A percentile compares a stretch with the other conserved stretches of the same genome.
Conservation (phyloP, 2,888 invertebrate genomes). For the Andrena fulva region DNA sequence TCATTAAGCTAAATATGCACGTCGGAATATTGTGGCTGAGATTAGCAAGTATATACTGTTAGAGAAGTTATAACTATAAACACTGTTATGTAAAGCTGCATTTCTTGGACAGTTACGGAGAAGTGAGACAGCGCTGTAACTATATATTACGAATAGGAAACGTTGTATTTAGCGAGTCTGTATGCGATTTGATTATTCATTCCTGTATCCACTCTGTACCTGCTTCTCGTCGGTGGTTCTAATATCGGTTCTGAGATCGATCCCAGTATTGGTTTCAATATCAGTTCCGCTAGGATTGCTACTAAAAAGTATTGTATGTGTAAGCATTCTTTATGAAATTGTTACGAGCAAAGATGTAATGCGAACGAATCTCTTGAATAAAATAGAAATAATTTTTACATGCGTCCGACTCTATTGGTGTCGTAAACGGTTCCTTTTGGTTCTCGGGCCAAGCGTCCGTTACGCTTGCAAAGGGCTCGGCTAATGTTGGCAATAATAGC, state of each 20-base stretch:
- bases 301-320: not conserved
- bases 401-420: not conserved
- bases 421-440: not conserved
- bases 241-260: not conserved
- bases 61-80: not conserved
- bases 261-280: not conserved
- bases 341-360: not conserved
- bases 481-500: too few species aligned
- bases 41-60: not conserved
- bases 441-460: not conserved
- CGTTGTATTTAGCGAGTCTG: not conserved
- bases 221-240: not conserved
- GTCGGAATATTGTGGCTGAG: constrained; percentile 13
- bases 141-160: not conserved
- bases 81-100: not conserved
- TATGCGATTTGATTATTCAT: not conserved
- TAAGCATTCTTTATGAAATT: not conserved
- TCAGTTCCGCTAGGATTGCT: not conserved
- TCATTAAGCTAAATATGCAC: constrained; percentile 29
- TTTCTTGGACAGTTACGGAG: not conserved
- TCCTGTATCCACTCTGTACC: not conserved
- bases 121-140: not conserved
- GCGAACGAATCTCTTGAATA: not conserved
- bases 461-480: not conserved
- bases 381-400: not conserved